phyloP scores from a whole-genome alignment of 1,140 invertebrate genomes.

The Uloborus diversus region DNA sequence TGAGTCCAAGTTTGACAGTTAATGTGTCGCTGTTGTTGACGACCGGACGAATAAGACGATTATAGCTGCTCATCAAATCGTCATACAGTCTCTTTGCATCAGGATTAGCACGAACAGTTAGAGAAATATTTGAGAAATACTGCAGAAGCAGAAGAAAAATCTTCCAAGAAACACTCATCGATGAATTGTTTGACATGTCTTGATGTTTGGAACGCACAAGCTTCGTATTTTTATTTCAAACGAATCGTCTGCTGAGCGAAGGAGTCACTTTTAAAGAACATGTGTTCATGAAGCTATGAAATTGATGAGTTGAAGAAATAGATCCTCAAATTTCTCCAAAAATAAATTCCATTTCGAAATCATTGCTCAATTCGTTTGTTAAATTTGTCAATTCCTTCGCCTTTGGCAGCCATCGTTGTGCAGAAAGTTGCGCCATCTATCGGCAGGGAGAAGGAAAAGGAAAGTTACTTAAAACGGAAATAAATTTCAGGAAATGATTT shows the following conservation, averaged over 20 bases:
- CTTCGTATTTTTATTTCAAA: background rate
- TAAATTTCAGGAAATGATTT: constrained; percentile 40
- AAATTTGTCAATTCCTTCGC: no score
- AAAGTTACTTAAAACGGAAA: constrained; percentile 5
- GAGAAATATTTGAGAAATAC: background rate
- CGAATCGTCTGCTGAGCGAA: background rate
- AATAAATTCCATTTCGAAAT: no score
- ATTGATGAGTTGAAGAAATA: no score
- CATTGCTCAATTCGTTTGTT: no score
- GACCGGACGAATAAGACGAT: constrained; percentile 95
- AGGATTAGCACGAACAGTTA: constrained; percentile 76
- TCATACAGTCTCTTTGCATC: constrained; percentile 94
- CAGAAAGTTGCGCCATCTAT: constrained; percentile 46
- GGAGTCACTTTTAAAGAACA: background rate
- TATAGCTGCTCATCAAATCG: constrained; percentile 95
- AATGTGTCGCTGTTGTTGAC: constrained; percentile 95
- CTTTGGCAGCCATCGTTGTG: background rate
- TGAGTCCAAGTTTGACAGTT: constrained; percentile 94
- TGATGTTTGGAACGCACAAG: no score
- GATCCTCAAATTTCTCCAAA: no score
- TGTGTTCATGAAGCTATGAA: background rate
- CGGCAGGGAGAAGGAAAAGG: background rate
- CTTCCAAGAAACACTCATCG: background rate
- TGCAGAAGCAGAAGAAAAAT: background rate
- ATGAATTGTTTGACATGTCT: background rate